phyloP scores from a whole-genome alignment of 2,888 invertebrate genomes.

The Neelides folsomi region DNA sequence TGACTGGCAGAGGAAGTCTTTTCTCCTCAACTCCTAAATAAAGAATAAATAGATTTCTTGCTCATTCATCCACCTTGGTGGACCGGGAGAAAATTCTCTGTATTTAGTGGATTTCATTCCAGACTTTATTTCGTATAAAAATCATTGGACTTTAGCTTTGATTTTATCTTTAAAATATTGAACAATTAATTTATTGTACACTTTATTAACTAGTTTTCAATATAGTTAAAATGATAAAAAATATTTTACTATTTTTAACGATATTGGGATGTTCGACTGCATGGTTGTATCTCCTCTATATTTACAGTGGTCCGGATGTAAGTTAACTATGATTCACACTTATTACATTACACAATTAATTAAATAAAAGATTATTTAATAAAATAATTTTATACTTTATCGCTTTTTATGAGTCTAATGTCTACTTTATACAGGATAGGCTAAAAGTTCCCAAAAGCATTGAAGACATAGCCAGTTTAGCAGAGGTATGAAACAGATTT shows the following conservation, averaged over 20 bases:
- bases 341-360: background rate
- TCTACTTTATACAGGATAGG: conserved; percentile 23
- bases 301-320: conserved; percentile 26
- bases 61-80: no score
- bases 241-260: conserved; percentile 13
- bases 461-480: conserved; percentile 38
- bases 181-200: no score
- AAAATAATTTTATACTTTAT: background rate
- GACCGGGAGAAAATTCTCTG: no score
- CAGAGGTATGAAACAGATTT: conserved; percentile 24
- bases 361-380: background rate
- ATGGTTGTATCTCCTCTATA: conserved; percentile 33
- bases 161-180: no score
- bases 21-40: no score
- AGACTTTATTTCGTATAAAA: no score
- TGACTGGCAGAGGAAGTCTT: no score
- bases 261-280: conserved; percentile 23
- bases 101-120: no score
- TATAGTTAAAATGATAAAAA: conserved; percentile 5
- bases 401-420: background rate
- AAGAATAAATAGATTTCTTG: no score
- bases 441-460: conserved; percentile 41
- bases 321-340: conserved; percentile 4
- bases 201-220: no score
- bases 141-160: no score